Evolutionary conservation across 2,888 invertebrate genomes (phyloP), one percentile per base, ranked within the genome.

Genomic region (Xestia sexstrigata): DNA sequence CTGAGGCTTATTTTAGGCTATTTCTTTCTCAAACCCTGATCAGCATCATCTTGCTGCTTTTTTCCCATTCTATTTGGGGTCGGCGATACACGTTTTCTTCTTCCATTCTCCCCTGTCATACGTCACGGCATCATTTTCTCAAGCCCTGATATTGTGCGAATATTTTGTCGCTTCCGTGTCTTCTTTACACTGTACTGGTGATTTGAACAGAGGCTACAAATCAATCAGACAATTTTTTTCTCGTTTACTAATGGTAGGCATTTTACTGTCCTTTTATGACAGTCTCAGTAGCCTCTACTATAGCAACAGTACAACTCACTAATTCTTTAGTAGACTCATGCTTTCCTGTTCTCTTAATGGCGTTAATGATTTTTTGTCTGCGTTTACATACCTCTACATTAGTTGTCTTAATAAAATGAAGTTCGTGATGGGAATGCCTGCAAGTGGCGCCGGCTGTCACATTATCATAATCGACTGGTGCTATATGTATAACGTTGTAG

Each of bases 391-490:
- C 67, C 2, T 49, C 1, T 35, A 15, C 26, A 23, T 47, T 17
- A 42, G 62, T 49, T 20, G 81, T 63, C 47, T 68, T 69, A 47
- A 71, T 81, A 45, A 78, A 78, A 81, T 66, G 49, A 74, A 68
- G 67, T 69, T 78, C 76, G 68, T 78, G 71, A 81, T 85, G 73
- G 49, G 49, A 85, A 82, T 82, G 39, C 17, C 17, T 75, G 63
- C 60, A 67, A 70, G 81, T 71, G 79, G 84, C 86, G 84, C 87
- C 84, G 39, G 66, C 63, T 70, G 77, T 80, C 76, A 49, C 70
- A 75, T 86, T 78, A 79, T 52, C 65, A 78, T 84, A 75, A 81
- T 68, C 23, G 55, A 68, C 26, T 52, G 30, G 67, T 70, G 72
- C 60, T 58, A 70, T 76, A 77, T 79, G 55, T 52, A 47, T 49